phyloP scores from a whole-genome alignment of 2,797 vertebrate genomes.

The Pipistrellus kuhlii region DNA sequence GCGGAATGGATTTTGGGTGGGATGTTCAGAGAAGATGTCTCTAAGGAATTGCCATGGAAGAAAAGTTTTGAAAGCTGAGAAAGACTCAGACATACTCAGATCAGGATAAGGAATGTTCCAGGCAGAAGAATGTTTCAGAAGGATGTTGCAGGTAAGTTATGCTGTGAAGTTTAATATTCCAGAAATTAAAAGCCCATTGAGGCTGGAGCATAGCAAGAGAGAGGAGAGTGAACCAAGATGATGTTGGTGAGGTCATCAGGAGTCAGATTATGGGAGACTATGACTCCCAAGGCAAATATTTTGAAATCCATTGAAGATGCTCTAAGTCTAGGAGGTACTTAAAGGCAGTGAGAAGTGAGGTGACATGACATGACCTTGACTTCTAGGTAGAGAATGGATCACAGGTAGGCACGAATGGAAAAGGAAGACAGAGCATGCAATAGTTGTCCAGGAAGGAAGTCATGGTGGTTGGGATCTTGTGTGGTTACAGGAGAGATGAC shows the following conservation, averaged over 20 bases:
- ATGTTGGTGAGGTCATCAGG: accelerated
- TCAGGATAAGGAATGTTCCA: background rate
- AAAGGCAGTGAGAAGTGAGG: background rate
- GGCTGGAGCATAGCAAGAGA: background rate
- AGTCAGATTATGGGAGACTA: background rate
- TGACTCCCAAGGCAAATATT: background rate
- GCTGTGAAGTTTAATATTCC: background rate
- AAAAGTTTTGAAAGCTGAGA: background rate
- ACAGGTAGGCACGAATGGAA: background rate
- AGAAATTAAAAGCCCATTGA: background rate
- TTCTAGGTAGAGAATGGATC: background rate
- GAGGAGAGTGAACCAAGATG: background rate
- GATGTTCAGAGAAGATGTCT: background rate
- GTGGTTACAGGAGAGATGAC: background rate
- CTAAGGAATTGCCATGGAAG: background rate
- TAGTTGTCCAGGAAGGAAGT: background rate
- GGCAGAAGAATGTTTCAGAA: background rate
- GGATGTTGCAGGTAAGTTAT: background rate
- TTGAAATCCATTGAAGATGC: background rate
- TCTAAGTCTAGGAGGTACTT: background rate
- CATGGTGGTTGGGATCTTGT: background rate
- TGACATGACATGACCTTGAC: too few relatives aligned
- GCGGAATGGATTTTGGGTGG: background rate
- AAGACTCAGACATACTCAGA: background rate
- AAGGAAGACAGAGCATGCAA: background rate